Conservation (phyloP, 2,113 vertebrate species). For the Lichenostomus cassidix region DNA sequence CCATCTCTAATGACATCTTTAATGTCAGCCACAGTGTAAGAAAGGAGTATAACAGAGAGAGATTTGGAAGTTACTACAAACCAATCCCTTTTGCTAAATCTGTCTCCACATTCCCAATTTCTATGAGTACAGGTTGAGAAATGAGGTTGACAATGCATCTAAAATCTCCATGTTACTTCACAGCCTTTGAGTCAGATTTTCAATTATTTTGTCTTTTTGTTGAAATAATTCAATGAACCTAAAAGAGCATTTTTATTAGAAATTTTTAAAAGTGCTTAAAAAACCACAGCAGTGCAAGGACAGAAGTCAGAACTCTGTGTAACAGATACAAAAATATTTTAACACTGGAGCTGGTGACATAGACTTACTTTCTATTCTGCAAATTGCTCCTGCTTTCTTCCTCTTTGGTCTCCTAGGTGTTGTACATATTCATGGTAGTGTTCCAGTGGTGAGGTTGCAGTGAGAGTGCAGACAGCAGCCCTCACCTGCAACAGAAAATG, state of each 20-base stretch:
- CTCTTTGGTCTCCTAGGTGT: fast-evolving
- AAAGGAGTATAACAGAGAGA: neutral
- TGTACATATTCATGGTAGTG: no score
- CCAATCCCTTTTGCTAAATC: neutral
- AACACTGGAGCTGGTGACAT: neutral
- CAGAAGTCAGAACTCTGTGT: neutral
- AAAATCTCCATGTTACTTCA: neutral
- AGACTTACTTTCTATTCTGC: neutral
- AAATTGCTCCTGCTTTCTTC: neutral
- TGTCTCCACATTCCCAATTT: neutral
- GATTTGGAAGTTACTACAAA: neutral
- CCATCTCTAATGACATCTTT: neutral
- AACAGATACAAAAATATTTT: neutral
- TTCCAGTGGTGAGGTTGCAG: neutral
- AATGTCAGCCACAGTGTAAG: neutral
- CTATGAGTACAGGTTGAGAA: neutral
- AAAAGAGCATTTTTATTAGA: neutral
- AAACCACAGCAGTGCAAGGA: neutral
- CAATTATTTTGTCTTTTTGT: neutral
- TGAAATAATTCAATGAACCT: neutral
- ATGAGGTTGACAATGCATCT: neutral
- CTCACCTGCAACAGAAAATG: neutral
- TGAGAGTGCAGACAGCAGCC: neutral
- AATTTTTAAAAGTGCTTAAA: neutral
- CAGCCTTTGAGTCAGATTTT: neutral